Base-by-base conservation (phyloP, 1,140 invertebrate species). In the Rhopalosiphum maidis region DNA sequence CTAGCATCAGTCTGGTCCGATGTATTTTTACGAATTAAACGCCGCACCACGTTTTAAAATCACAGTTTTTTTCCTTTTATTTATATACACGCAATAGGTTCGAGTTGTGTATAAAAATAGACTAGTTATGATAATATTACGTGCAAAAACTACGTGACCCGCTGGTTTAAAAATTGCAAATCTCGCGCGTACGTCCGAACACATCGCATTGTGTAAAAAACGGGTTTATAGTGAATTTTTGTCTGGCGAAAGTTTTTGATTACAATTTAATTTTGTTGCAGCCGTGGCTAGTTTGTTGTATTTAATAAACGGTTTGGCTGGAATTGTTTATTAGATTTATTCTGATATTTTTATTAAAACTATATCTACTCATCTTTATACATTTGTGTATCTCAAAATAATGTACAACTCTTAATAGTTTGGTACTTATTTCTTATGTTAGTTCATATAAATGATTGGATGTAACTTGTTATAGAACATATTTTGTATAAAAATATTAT, bases 11-110 rank as follows among this genome's bases (percentile, higher is more conserved):
- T 87, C 25, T 21, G 23, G 11, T 87, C 43, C n/a, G 9, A 8
- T 48, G 86, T 88, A 88, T 88, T 88, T 88, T 88, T 88, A 88
- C 86, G 46, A 48, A 48, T 86, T 88, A 48, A 88, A 88, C 21
- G 46, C 46, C 21, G 30, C 5, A 11, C 30, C 9, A 22, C 83
- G 37, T 86, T 86, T 86, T 86, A 86, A 46, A 7, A 85, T 85
- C 35, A 4, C 23, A 41, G 37, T 46, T 86, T 86, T 48, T n/a
- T 88, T 48, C 46, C 43, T 88, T 51, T 88, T 88, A 88, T 88
- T 88, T 88, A 48, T 88, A 55, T 18, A 23, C 48, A 25, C 5
- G n/a, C 87, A 89, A 46, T 89, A 35, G 18, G 87, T 35, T 21
- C 7, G 25, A 35, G 48, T 18, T 88, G 30, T 35, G 37, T 54